These are phyloP conservation scores for Gastrophryne carolinensis DNA, from an alignment of 2,797 vertebrate genomes.

Conservation along the genomic window DNA sequence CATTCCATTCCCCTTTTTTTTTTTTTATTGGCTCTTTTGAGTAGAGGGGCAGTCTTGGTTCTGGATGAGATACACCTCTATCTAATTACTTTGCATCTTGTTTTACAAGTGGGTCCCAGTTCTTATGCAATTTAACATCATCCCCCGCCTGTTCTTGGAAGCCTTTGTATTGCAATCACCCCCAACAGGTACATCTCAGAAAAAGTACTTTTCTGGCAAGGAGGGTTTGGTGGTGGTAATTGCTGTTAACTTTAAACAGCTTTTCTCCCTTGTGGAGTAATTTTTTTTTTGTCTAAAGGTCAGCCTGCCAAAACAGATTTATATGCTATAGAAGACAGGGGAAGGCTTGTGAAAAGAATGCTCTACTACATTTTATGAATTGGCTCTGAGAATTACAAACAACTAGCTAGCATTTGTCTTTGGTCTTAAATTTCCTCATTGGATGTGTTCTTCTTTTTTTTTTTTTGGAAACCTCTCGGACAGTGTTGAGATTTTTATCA, in stretches of 20 bases:
- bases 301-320: conserved; percentile 45
- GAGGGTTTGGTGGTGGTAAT: background rate
- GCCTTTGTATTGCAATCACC: background rate
- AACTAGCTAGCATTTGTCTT: conserved; percentile 13
- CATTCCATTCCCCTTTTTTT: no score
- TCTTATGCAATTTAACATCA: background rate
- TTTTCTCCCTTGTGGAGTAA: conserved; percentile 27
- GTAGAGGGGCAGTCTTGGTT: background rate
- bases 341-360: conserved; percentile 22
- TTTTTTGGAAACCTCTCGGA: background rate
- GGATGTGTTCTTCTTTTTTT: background rate
- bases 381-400: conserved; percentile 15
- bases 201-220: background rate
- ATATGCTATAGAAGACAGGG: conserved; percentile 9
- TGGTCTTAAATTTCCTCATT: background rate
- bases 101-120: conserved; percentile 4
- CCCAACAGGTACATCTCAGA: conserved; percentile 38
- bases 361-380: background rate
- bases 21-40: background rate
- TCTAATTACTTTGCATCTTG: conserved; percentile 17
- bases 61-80: conserved; percentile 8
- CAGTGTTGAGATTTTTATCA: conserved; percentile 29
- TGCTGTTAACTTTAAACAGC: conserved; percentile 34
- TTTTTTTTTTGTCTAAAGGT: conserved; percentile 46
- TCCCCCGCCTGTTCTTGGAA: conserved; percentile 16